A percentile compares a stretch with the other conserved stretches of the same genome.
These are phyloP conservation scores for Neoaliturus tenellus DNA, from an alignment of 2,888 invertebrate genomes.

Conservation along the genomic window DNA sequence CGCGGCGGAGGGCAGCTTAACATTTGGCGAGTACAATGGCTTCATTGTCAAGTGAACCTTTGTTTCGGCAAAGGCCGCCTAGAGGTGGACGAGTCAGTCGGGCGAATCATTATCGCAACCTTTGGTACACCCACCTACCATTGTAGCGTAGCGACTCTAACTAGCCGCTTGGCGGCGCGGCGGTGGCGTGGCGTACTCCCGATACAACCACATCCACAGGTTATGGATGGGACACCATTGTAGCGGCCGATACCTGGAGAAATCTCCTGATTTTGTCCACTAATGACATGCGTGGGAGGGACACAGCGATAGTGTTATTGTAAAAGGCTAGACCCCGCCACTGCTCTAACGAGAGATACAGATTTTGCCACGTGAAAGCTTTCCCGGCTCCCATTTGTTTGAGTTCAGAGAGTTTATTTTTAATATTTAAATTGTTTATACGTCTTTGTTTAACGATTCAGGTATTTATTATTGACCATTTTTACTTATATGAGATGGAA, in stretches of 20 bases:
- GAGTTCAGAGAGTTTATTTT: too few species aligned
- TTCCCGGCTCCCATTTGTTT: too few species aligned
- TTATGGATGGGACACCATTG: constrained; percentile 3
- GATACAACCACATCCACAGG: neutral
- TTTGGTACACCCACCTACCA: constrained; percentile 13
- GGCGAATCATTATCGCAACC: constrained; percentile 13
- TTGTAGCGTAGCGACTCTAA: neutral
- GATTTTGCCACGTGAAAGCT: too few species aligned
- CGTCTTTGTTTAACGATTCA: too few species aligned
- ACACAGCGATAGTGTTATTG: too few species aligned
- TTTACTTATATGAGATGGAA: too few species aligned
- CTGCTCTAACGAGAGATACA: too few species aligned
- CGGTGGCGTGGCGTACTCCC: constrained; percentile 3
- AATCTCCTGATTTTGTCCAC: neutral
- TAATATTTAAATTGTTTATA: too few species aligned
- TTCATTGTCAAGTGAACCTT: constrained; percentile 1
- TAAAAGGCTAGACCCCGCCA: too few species aligned
- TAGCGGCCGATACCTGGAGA: neutral
- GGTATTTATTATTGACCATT: too few species aligned
- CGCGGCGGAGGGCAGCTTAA: neutral
- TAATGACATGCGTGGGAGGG: neutral
- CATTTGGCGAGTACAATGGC: constrained; percentile 3
- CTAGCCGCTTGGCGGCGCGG: neutral
- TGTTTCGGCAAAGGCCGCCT: constrained; percentile 21
- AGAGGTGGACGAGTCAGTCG: neutral